These are phyloP conservation scores for Andrena haemorrhoa DNA, from an alignment of 2,888 invertebrate genomes.

Conservation along the genomic window DNA sequence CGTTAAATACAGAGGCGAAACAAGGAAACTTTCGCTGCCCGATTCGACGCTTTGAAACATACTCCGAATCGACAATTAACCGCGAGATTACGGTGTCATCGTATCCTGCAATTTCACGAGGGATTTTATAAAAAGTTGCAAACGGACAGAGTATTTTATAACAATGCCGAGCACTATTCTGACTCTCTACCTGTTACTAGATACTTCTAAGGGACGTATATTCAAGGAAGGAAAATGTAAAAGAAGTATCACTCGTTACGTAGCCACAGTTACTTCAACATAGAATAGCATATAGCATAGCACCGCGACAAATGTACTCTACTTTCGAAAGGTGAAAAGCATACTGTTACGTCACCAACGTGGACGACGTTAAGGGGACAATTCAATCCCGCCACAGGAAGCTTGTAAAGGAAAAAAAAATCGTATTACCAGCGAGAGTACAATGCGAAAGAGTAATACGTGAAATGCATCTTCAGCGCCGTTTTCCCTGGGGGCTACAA, in stretches of 20 bases:
- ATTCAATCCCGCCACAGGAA: not conserved
- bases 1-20: not conserved
- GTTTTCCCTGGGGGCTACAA: slow-evolving; percentile 7
- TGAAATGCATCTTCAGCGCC: not conserved
- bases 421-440: not conserved
- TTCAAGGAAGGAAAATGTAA: too few species aligned
- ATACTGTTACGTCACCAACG: not conserved
- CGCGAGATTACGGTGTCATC: too few species aligned
- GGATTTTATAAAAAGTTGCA: too few species aligned
- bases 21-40: not conserved
- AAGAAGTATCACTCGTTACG: too few species aligned
- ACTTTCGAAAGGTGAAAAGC: not conserved
- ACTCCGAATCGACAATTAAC: too few species aligned
- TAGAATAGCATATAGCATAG: too few species aligned
- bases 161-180: too few species aligned
- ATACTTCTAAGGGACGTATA: too few species aligned
- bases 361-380: not conserved
- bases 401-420: not conserved
- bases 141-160: too few species aligned
- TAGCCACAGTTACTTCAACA: too few species aligned
- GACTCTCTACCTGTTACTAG: too few species aligned
- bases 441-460: slow-evolving; percentile 2
- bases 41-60: not conserved
- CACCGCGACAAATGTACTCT: not conserved
- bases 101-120: too few species aligned